These are phyloP conservation scores for Tetrapedia diversipes DNA, from an alignment of 2,888 invertebrate species.

Conservation along the genomic window DNA sequence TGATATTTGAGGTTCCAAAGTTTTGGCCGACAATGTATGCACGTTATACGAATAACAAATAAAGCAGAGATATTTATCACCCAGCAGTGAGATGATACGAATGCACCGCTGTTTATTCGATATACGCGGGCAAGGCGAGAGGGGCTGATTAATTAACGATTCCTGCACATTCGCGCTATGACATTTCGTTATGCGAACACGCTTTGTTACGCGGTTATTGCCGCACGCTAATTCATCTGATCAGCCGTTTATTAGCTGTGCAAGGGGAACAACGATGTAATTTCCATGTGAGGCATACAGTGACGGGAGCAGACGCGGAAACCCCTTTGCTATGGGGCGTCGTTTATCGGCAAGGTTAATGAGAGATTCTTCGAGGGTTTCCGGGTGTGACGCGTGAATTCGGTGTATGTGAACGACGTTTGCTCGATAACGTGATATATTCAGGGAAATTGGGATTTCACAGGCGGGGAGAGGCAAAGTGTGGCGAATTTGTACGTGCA, in stretches of 20 bases:
- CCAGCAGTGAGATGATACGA: slow-evolving; percentile 41
- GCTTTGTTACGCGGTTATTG: slow-evolving; percentile 65
- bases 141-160: slow-evolving; percentile 64
- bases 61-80: slow-evolving; percentile 53
- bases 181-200: slow-evolving; percentile 65
- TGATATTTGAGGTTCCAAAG: no score
- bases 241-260: slow-evolving; percentile 65
- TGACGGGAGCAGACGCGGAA: slow-evolving; percentile 35
- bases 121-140: slow-evolving; percentile 32
- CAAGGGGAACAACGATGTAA: slow-evolving; percentile 52
- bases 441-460: background rate
- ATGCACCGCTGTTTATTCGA: slow-evolving; percentile 51
- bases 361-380: slow-evolving; percentile 45
- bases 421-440: background rate
- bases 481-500: background rate
- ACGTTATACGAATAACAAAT: slow-evolving; percentile 44
- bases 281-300: slow-evolving; percentile 25
- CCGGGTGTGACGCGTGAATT: background rate
- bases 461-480: background rate
- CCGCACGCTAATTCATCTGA: slow-evolving; percentile 65
- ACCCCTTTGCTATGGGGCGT: slow-evolving; percentile 1
- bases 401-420: background rate
- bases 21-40: no score
- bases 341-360: slow-evolving; percentile 21
- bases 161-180: slow-evolving; percentile 51